Conservation (phyloP, 2,888 invertebrate genomes). For the Stegana nigrithorax region DNA sequence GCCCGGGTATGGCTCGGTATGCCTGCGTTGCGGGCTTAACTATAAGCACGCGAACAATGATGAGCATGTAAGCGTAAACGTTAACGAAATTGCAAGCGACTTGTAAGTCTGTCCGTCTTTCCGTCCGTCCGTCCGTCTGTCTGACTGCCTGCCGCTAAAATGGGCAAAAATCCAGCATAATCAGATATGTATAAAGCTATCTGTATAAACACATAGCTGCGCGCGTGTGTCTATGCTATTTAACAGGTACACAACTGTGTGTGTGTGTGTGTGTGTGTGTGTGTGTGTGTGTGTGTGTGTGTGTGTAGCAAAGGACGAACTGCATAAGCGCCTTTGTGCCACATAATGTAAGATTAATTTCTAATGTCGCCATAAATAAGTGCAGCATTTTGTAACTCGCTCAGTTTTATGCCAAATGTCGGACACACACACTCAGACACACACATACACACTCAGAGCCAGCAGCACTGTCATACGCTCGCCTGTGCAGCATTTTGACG, state of each 20-base stretch:
- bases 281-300: constrained; percentile 26
- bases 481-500: neutral
- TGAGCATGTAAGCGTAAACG: no score
- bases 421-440: no score
- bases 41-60: neutral
- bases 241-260: constrained; percentile 19
- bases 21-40: neutral
- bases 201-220: neutral
- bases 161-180: no score
- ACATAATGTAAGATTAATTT: constrained; percentile 59
- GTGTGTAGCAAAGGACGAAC: constrained; percentile 38
- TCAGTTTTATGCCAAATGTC: neutral
- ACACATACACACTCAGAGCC: no score
- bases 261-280: constrained; percentile 27
- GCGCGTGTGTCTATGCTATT: constrained; percentile 18
- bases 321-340: constrained; percentile 46
- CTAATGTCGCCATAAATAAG: constrained; percentile 58
- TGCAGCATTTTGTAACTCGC: constrained; percentile 27
- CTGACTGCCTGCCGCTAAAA: no score
- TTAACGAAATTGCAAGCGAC: no score
- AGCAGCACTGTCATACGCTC: no score
- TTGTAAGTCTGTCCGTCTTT: no score
- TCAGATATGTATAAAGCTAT: no score
- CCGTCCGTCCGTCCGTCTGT: no score
- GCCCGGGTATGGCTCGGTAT: neutral